These are phyloP conservation scores for Drosophila orosa DNA, from an alignment of 1,140 invertebrate genomes.

Conservation along the genomic window DNA sequence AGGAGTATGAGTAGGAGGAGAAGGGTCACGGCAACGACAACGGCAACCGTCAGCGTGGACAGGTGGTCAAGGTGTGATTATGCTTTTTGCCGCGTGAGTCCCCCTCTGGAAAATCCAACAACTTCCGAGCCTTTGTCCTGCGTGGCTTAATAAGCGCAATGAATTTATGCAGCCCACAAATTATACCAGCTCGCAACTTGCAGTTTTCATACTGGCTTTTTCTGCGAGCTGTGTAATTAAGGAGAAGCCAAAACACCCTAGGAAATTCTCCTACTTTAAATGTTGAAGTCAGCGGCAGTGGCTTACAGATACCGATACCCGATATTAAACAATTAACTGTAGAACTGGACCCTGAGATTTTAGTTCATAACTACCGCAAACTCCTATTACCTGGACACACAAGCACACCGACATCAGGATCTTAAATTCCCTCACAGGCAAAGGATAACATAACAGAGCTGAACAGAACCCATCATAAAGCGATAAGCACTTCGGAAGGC, in stretches of 20 bases:
- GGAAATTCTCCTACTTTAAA: constrained; percentile 10
- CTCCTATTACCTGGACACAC: constrained; percentile 15
- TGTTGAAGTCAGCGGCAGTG: not conserved
- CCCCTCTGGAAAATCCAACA: constrained; percentile 8
- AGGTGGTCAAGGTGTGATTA: constrained; percentile 72
- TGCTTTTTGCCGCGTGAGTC: constrained; percentile 24
- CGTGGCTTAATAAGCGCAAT: constrained; percentile 66
- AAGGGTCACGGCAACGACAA: not conserved
- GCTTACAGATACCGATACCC: constrained; percentile 3
- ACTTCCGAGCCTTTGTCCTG: constrained; percentile 57
- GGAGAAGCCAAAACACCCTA: not conserved
- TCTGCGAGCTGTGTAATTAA: constrained; percentile 41
- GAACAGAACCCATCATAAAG: constrained; percentile 46
- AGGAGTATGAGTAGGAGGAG: not conserved
- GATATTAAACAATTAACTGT: constrained; percentile 25
- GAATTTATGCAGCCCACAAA: constrained; percentile 67
- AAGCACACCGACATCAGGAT: not conserved
- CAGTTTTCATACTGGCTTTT: constrained; percentile 13
- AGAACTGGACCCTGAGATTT: constrained; percentile 1
- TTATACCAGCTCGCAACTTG: constrained; percentile 20
- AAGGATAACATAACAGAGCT: constrained; percentile 32
- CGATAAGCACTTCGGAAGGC: constrained; percentile 60
- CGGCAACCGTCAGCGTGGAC: constrained; percentile 45
- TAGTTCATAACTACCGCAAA: constrained; percentile 34
- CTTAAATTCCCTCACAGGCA: constrained; percentile 21